Percentiles rank a stretch among this genome's conserved stretches.
These are phyloP conservation scores for Ardeotis arabs DNA, from an alignment of 2,113 vertebrate species.

Conservation along the genomic window DNA sequence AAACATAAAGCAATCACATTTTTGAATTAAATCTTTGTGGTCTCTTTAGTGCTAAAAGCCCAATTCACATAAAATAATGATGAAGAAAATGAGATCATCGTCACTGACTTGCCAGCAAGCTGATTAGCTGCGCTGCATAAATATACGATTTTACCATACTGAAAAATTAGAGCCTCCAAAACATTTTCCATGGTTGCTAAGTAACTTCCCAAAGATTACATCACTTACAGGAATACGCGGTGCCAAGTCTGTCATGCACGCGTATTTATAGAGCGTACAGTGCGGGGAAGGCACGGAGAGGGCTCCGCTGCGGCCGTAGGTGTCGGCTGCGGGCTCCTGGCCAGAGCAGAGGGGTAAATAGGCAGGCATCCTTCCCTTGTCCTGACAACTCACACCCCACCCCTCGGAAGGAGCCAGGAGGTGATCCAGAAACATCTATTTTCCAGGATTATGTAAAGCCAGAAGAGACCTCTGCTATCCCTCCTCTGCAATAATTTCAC, in stretches of 20 bases:
- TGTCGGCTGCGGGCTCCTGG: not conserved
- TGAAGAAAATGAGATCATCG: conserved; percentile 76
- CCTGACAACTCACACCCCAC: accelerated
- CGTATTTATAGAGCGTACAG: conserved; percentile 30
- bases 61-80: conserved; percentile 75
- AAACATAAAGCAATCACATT: conserved; percentile 68
- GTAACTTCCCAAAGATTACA: conserved; percentile 72
- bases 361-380: not conserved
- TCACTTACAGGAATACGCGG: conserved; percentile 62
- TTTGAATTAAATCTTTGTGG: conserved; percentile 78
- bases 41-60: conserved; percentile 71
- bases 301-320: not conserved
- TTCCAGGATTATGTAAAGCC: not conserved
- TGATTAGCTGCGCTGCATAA: conserved; percentile 59
- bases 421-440: not conserved
- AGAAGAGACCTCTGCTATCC: not conserved
- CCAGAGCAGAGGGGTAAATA: not conserved
- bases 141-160: conserved; percentile 36
- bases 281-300: not conserved
- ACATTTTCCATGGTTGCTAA: conserved; percentile 75
- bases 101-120: conserved; percentile 62
- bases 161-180: conserved; percentile 63
- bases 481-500: not conserved
- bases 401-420: not conserved
- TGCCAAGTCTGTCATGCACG: conserved; percentile 31